A percentile compares a stretch with the other conserved stretches of the same genome.
Conservation (phyloP, 1,140 invertebrate genomes). For the Ceratina australensis region DNA sequence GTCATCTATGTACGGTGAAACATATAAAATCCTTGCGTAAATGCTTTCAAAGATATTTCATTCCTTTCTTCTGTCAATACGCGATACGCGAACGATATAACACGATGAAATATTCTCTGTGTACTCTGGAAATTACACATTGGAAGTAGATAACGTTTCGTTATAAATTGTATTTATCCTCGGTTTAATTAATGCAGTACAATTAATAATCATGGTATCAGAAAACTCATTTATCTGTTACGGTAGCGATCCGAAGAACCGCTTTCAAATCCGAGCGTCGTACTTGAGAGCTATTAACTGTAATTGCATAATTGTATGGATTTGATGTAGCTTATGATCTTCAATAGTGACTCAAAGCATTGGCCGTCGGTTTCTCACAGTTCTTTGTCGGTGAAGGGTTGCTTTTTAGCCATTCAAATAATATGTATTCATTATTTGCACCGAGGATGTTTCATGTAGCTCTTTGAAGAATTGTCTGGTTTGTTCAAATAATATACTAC, state of each 20-base stretch:
- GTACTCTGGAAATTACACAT: constrained; percentile 17
- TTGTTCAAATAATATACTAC: neutral
- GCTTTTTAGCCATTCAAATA: neutral
- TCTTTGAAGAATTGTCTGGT: neutral
- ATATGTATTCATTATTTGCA: neutral
- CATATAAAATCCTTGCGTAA: neutral
- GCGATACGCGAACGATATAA: constrained; percentile 6
- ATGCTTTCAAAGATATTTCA: neutral
- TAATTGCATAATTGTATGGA: constrained; percentile 58
- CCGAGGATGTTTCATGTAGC: neutral
- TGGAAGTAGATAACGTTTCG: constrained; percentile 34
- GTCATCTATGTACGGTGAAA: neutral
- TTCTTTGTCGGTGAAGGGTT: neutral
- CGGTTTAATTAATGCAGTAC: constrained; percentile 24
- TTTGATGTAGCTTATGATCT: constrained; percentile 1
- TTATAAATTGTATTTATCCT: constrained; percentile 29
- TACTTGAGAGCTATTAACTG: constrained; percentile 44
- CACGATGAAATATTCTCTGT: constrained; percentile 1
- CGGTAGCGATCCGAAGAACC: neutral
- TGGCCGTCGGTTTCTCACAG: constrained; percentile 14
- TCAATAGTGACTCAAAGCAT: constrained; percentile 26
- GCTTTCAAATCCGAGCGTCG: neutral
- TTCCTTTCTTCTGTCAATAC: constrained; percentile 16
- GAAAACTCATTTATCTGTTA: too few species aligned
- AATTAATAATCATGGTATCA: constrained; percentile 4